Evolutionary conservation across 2,797 vertebrate species (phyloP), one percentile per base, ranked within the genome.

Genomic region (Hippocampus kuda): DNA sequence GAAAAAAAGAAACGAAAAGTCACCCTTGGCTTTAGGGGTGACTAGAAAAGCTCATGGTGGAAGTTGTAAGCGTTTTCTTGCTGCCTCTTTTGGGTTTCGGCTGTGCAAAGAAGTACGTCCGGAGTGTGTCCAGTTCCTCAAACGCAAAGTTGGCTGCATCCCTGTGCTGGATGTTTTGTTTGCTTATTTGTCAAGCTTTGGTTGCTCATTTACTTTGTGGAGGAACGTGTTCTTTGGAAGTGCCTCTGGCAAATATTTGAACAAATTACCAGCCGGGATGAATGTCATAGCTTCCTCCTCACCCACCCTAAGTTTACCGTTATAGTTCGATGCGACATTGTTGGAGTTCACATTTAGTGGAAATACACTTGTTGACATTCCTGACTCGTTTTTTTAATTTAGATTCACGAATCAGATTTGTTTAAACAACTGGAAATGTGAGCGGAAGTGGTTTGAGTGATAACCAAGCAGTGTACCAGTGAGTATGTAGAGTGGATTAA

Each of bases 1-100:
- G 2, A 12, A 67, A 60, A 74, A 60, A 62, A 57, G 74, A 80
- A 80, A 22, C 60, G 62, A 57, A 75, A 80, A 80, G 24, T 59
- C 42, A 48, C 42, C 9, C 15, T 10, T 20, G 41, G 42, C n/a
- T 22, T 20, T 27, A 15, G 22, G 24, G 24, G 12, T 26, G 57
- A 27, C 9, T n/a, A 20, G 49, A 65, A 65, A 24, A 65, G 41
- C 24, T 67, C 9, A 12, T 20, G 26, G 18, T 44, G n/a, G 12
- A 56, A 46, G 41, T 27, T 60, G 63, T 10, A 42, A 67, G 30
- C 22, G 26, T 56, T 67, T 67, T 5, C 27, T 49, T 5, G 44
- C 24, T 9, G 13, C 42, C 2, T 1, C 38, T 24, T 34, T 67
- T 38, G 49, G 49, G 22, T 54, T 57, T 26, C 22, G 20, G 62